Evolutionary conservation across 2,113 vertebrate species (phyloP).

Genomic region (Excalfactoria chinensis): DNA sequence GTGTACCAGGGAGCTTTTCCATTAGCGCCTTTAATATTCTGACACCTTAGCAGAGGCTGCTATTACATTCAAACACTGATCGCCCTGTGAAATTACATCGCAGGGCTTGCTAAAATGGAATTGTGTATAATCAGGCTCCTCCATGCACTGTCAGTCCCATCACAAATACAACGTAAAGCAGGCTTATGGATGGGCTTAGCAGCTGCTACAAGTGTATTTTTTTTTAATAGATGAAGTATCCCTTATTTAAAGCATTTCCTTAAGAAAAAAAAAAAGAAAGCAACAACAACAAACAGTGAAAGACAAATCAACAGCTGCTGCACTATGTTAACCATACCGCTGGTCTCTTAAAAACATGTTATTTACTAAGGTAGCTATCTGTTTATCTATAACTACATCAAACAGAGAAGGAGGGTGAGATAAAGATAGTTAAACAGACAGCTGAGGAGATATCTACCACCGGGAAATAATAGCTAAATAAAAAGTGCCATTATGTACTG

Average conservation of each 20-base stretch:
- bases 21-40: conserved; percentile 99
- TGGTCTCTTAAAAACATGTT: conserved; percentile 69
- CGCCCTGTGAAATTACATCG: conserved; percentile 91
- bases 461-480: conserved; percentile 74
- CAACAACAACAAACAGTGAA: conserved; percentile 31
- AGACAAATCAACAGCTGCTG: conserved; percentile 78
- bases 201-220: conserved; percentile 87
- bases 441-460: conserved; percentile 61
- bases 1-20: conserved; percentile 98
- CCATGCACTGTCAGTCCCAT: conserved; percentile 91
- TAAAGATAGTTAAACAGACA: conserved; percentile 75
- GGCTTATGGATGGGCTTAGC: conserved; percentile 85
- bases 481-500: conserved; percentile 71
- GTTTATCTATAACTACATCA: conserved; percentile 75
- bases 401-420: conserved; percentile 60
- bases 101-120: conserved; percentile 85
- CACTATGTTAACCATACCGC: conserved; percentile 62
- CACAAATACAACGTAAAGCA: conserved; percentile 84
- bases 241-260: conserved; percentile 82
- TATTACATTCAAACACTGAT: conserved; percentile 92
- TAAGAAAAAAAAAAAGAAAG: conserved; percentile 65
- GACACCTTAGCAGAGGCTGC: conserved; percentile 91
- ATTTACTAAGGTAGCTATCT: conserved; percentile 76
- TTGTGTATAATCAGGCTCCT: conserved; percentile 91
- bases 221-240: conserved; percentile 86